Evolutionary conservation across 37 sponge, comb jelly and placozoan species (phyloP).

Genomic region (Aplysina aerophoba): DNA sequence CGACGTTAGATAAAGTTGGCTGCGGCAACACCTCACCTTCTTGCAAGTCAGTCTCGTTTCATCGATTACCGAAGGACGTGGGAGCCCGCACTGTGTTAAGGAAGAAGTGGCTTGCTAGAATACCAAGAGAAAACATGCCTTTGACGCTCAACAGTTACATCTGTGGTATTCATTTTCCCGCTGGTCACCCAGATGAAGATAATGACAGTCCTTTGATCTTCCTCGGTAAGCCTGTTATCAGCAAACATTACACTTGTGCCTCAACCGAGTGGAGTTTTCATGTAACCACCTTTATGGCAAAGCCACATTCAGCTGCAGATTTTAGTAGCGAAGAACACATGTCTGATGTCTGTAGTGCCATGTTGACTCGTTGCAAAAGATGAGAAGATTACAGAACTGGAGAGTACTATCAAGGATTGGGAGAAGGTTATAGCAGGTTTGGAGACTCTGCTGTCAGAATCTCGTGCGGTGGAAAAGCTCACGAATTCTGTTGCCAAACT

Average conservation of each 20-base stretch:
- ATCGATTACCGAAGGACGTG: constrained; percentile 23
- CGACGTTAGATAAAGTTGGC: constrained; percentile 13
- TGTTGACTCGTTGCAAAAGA: constrained; percentile 20
- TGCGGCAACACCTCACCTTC: constrained; percentile 21
- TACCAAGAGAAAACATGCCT: constrained; percentile 10
- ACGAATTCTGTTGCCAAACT: constrained; percentile 11
- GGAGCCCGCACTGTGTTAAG: constrained; percentile 5
- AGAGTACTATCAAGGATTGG: background rate
- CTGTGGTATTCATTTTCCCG: constrained; percentile 23
- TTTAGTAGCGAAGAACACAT: constrained; percentile 6
- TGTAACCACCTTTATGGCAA: background rate
- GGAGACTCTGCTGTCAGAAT: constrained; percentile 7
- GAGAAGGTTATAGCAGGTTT: background rate
- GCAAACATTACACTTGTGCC: background rate
- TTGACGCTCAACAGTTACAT: constrained; percentile 20
- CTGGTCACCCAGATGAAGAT: constrained; percentile 7
- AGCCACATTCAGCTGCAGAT: background rate
- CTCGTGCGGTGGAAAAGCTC: constrained; percentile 5
- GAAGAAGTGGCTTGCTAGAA: constrained; percentile 38
- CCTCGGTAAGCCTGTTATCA: constrained; percentile 20
- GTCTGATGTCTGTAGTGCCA: constrained; percentile 1
- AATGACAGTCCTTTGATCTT: constrained; percentile 24
- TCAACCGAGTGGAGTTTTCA: background rate
- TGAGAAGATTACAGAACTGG: background rate
- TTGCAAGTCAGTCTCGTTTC: background rate